Conservation (phyloP, 1,140 invertebrate species). For the Sinonovacula constricta region DNA sequence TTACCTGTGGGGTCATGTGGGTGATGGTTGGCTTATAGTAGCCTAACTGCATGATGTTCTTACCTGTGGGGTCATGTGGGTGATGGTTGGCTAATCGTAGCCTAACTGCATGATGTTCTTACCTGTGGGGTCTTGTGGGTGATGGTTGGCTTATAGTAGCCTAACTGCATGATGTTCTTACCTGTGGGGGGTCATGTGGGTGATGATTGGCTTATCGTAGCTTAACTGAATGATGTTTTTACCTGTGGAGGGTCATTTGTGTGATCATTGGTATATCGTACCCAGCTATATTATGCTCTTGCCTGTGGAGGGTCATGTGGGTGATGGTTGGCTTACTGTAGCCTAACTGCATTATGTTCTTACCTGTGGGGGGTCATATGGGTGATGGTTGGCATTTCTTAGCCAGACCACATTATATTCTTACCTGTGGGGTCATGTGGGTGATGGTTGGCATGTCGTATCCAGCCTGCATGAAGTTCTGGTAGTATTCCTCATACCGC, state of each 20-base stretch:
- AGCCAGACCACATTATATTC: conserved; percentile 96
- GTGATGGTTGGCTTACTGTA: conserved; percentile 96
- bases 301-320: conserved; percentile 98
- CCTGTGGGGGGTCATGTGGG: no score
- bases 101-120: conserved; percentile 95
- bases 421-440: conserved; percentile 98
- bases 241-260: no score
- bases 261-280: no score
- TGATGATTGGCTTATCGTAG: no score
- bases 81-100: conserved; percentile 96
- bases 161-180: no score
- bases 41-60: conserved; percentile 94
- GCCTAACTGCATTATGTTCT: conserved; percentile 94
- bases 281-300: no score
- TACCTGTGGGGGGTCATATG: conserved; percentile 99
- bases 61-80: conserved; percentile 97
- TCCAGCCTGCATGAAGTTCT: conserved; percentile 94
- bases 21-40: conserved; percentile 96
- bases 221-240: no score
- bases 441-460: conserved; percentile 96
- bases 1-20: conserved; percentile 98
- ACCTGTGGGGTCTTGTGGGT: no score
- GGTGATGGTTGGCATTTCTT: conserved; percentile 94
- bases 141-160: no score
- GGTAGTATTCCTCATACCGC: conserved; percentile 97